phyloP scores from a whole-genome alignment of 2,113 vertebrate species.

The Otus sunia region DNA sequence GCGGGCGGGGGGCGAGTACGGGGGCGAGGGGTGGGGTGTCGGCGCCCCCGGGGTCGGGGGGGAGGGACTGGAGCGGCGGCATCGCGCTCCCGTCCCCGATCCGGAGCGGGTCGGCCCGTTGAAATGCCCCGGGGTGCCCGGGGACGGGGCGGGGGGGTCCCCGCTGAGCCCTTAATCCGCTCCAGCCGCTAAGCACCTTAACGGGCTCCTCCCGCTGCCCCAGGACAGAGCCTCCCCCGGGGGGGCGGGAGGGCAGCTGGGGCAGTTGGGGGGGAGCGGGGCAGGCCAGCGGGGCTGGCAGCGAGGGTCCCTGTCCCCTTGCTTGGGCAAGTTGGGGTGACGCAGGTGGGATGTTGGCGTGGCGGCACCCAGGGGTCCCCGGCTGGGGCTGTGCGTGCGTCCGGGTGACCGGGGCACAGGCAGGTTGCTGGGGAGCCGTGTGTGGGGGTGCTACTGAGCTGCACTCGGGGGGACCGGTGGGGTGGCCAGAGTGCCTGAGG shows the following conservation, averaged over 20 bases:
- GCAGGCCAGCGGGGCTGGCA: not conserved
- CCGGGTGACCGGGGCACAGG: not conserved
- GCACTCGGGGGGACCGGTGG: not conserved
- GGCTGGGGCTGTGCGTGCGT: not conserved
- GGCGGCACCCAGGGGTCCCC: not conserved
- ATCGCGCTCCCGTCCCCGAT: not conserved
- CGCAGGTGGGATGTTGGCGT: not conserved
- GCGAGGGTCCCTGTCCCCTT: too few species aligned
- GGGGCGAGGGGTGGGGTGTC: not conserved
- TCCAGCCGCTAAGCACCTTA: conserved; percentile 29
- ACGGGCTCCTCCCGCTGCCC: not conserved
- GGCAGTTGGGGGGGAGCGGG: not conserved
- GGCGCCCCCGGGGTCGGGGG: not conserved
- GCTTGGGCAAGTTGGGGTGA: not conserved
- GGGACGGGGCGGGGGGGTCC: not conserved
- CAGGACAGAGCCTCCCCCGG: not conserved
- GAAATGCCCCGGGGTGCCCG: not conserved
- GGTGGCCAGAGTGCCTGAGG: accelerated
- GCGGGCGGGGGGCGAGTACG: not conserved
- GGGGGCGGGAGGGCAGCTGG: not conserved
- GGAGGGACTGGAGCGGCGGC: not conserved
- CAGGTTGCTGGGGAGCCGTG: not conserved
- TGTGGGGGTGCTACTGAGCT: not conserved
- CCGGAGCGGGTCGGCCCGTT: not conserved
- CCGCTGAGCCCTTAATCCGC: conserved; percentile 30